A percentile compares a stretch with the other conserved stretches of the same genome.
Conservation (phyloP, 2,113 vertebrate genomes). For the Poicephalus gulielmi region DNA sequence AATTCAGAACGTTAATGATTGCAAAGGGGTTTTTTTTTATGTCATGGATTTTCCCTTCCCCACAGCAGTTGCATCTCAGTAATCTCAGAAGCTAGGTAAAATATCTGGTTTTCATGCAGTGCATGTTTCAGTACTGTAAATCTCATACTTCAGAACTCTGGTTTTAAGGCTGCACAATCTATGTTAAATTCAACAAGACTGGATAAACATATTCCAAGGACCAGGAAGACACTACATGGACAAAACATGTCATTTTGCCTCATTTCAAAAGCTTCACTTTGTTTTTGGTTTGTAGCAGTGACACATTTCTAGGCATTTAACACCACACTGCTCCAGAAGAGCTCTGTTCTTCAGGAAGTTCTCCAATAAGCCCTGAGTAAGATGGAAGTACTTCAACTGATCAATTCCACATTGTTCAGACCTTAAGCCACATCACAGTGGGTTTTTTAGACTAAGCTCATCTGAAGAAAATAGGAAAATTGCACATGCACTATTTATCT, state of each 20-base stretch:
- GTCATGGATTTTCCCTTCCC: not conserved
- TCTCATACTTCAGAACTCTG: not conserved
- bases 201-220: not conserved
- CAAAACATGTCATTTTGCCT: not conserved
- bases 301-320: not conserved
- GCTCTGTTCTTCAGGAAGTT: not conserved
- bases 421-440: not conserved
- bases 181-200: not conserved
- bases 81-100: not conserved
- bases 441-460: not conserved
- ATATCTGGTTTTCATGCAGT: not conserved
- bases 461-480: not conserved
- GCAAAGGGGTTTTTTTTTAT: not conserved
- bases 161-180: not conserved
- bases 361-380: not conserved
- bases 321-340: not conserved
- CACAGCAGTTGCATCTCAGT: not conserved
- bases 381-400: not conserved
- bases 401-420: not conserved
- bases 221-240: not conserved
- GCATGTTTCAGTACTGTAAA: not conserved
- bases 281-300: not conserved
- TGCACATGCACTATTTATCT: not conserved
- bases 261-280: not conserved
- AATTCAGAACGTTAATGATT: not conserved